Percentiles rank a stretch among this genome's conserved stretches.
Evolutionary conservation across 1,140 invertebrate genomes (phyloP).

Genomic region (Akabosia matsudoensis): DNA sequence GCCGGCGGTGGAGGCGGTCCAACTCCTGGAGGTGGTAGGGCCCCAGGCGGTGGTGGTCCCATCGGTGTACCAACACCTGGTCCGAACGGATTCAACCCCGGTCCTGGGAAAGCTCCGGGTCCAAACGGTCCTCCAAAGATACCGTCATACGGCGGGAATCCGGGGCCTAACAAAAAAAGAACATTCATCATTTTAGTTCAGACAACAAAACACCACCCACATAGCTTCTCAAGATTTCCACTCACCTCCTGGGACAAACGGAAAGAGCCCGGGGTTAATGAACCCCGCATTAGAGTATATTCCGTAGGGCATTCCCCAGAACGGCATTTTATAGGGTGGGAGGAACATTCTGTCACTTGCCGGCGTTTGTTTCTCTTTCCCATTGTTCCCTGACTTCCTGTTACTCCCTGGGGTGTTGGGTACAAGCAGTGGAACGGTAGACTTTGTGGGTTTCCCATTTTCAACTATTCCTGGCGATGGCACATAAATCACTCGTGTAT

Average conservation of each 20-base stretch:
- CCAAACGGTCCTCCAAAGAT: constrained; percentile 45
- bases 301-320: constrained; percentile 46
- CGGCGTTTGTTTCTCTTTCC: constrained; percentile 30
- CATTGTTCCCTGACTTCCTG: neutral
- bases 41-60: neutral
- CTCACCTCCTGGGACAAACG: constrained; percentile 44
- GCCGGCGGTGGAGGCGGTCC: neutral
- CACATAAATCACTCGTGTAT: neutral
- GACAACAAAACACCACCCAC: neutral
- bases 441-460: neutral
- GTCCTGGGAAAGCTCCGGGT: constrained; percentile 42
- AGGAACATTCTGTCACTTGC: constrained; percentile 42
- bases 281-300: constrained; percentile 43
- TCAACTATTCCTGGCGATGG: neutral
- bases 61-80: neutral
- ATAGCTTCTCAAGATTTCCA: neutral
- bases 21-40: neutral
- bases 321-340: constrained; percentile 44
- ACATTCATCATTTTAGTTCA: neutral
- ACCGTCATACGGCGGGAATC: constrained; percentile 44
- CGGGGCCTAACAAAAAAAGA: constrained; percentile 21
- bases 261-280: constrained; percentile 45
- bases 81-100: neutral
- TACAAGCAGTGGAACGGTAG: neutral
- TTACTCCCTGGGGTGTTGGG: neutral